These are phyloP conservation scores for Tachina lurida DNA, from an alignment of 2,888 invertebrate species.

Conservation along the genomic window DNA sequence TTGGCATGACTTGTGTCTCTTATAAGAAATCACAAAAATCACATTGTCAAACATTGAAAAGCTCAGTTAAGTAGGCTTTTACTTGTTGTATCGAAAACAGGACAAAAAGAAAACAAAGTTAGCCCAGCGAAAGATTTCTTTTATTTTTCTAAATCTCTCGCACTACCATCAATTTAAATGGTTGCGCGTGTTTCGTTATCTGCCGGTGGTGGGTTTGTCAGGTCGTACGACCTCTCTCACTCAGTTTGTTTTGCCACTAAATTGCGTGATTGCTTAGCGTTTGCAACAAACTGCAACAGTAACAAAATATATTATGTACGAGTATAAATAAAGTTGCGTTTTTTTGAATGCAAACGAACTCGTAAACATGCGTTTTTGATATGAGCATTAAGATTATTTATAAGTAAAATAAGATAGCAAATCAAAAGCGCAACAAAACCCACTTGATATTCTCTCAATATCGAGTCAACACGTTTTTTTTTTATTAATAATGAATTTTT, in stretches of 20 bases:
- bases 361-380: slow-evolving; percentile 77
- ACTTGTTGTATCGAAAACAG: slow-evolving; percentile 10
- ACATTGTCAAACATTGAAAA: slow-evolving; percentile 15
- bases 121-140: slow-evolving; percentile 12
- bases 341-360: slow-evolving; percentile 51
- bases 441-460: slow-evolving; percentile 45
- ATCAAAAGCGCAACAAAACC: slow-evolving; percentile 20
- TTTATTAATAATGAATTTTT: slow-evolving; percentile 7
- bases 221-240: slow-evolving; percentile 44
- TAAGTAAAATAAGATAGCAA: slow-evolving; percentile 55
- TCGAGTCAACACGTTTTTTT: background rate
- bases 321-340: slow-evolving; percentile 41
- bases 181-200: slow-evolving; percentile 58
- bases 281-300: slow-evolving; percentile 51
- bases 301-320: background rate
- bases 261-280: slow-evolving; percentile 72
- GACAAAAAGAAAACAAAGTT: background rate
- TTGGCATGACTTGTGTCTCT: slow-evolving; percentile 51
- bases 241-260: slow-evolving; percentile 59
- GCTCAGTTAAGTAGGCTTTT: slow-evolving; percentile 57
- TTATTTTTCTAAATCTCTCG: background rate
- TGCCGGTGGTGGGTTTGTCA: slow-evolving; percentile 56
- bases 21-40: slow-evolving; percentile 42
- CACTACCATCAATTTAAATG: slow-evolving; percentile 58
- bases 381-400: slow-evolving; percentile 77